Evolutionary conservation across 2,797 vertebrate species (phyloP).

Genomic region (Coccyzus lansbergi): DNA sequence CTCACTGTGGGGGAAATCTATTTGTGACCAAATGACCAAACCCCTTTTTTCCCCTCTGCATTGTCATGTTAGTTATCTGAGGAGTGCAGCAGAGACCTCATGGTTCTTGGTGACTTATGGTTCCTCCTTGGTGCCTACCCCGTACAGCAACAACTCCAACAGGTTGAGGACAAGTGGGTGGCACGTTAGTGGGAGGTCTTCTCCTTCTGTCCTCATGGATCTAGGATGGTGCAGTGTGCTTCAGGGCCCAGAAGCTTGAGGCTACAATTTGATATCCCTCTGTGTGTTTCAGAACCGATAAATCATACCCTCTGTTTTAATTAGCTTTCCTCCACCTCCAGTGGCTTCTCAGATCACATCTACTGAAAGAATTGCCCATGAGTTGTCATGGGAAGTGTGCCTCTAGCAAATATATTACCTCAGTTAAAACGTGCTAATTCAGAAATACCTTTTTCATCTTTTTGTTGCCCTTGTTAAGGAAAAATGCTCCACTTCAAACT

Average conservation of each 20-base stretch:
- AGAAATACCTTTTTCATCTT: slow-evolving; percentile 9
- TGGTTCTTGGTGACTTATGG: not conserved
- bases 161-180: not conserved
- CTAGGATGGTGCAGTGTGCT: not conserved
- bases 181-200: not conserved
- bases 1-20: not conserved
- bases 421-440: not conserved
- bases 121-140: not conserved
- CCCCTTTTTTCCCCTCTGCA: not conserved
- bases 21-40: not conserved
- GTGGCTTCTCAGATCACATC: not conserved
- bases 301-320: not conserved
- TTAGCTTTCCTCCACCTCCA: not conserved
- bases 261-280: not conserved
- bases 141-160: not conserved
- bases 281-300: not conserved
- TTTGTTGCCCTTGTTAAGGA: slow-evolving; percentile 5
- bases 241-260: not conserved
- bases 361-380: not conserved
- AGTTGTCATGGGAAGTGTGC: not conserved
- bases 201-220: not conserved
- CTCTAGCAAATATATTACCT: not conserved
- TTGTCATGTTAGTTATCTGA: not conserved
- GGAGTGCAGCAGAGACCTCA: not conserved
- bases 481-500: slow-evolving; percentile 6